Percentiles rank a stretch among this genome's conserved stretches.
Evolutionary conservation across 2,888 invertebrate species (phyloP).

Genomic region (Pandemis corylana): DNA sequence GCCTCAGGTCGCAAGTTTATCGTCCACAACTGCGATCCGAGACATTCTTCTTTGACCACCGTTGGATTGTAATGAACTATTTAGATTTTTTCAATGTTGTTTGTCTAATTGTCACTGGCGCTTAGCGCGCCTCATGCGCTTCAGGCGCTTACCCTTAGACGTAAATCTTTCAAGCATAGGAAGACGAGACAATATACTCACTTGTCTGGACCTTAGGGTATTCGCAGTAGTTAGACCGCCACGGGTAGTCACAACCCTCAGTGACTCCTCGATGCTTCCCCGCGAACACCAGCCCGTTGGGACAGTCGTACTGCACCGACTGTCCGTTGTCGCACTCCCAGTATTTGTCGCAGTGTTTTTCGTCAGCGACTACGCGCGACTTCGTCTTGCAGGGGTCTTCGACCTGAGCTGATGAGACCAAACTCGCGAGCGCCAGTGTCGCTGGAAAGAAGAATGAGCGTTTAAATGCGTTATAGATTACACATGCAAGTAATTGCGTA

Average conservation of each 20-base stretch:
- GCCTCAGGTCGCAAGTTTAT: too few species aligned
- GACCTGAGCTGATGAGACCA: conserved; percentile 67
- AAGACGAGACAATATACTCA: conserved; percentile 79
- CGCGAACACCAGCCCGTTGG: conserved; percentile 95
- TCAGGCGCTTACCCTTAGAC: too few species aligned
- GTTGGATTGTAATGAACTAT: too few species aligned
- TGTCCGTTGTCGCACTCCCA: conserved; percentile 95
- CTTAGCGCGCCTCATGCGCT: too few species aligned
- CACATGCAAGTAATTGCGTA: too few species aligned
- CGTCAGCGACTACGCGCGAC: conserved; percentile 90
- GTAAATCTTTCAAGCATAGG: too few species aligned
- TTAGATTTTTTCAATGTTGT: too few species aligned
- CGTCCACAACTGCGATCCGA: too few species aligned
- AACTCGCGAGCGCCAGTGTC: conserved; percentile 57
- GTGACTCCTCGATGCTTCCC: conserved; percentile 95
- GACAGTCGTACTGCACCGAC: conserved; percentile 94
- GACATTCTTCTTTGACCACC: too few species aligned
- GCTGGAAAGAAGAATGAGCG: conserved; percentile 56
- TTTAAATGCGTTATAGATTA: too few species aligned
- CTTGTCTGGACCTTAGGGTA: conserved; percentile 86
- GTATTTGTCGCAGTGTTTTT: conserved; percentile 91
- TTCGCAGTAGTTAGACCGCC: conserved; percentile 95
- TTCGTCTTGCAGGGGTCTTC: conserved; percentile 95
- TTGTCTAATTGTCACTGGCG: too few species aligned
- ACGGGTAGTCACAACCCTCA: conserved; percentile 95